phyloP scores from a whole-genome alignment of 2,888 invertebrate species.

The Andrena praecox region DNA sequence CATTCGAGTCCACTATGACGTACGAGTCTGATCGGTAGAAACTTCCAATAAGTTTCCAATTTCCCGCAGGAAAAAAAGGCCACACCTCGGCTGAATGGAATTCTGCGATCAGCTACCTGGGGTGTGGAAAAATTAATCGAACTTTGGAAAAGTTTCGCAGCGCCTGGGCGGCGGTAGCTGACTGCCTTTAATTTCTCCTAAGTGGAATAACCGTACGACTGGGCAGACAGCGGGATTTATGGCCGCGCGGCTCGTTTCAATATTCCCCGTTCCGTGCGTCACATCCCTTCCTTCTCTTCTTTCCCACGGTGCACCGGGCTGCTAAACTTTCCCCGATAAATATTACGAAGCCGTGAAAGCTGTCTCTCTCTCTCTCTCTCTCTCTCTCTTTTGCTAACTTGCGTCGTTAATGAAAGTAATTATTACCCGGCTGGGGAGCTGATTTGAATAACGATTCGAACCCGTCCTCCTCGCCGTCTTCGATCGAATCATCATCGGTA shows the following conservation, averaged over 20 bases:
- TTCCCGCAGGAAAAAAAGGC: not conserved
- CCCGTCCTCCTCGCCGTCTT: not conserved
- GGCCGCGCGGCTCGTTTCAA: conserved; percentile 61
- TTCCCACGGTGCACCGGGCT: not conserved
- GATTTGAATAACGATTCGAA: conserved; percentile 10
- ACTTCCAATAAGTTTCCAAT: not conserved
- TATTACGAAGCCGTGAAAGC: conserved; percentile 46
- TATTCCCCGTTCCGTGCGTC: conserved; percentile 40
- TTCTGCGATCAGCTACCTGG: not conserved
- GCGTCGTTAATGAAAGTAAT: conserved; percentile 63
- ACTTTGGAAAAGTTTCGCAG: conserved; percentile 19
- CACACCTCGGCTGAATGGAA: not conserved
- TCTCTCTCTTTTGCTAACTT: conserved; percentile 37
- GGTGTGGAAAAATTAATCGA: conserved; percentile 15
- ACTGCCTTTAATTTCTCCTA: conserved; percentile 57
- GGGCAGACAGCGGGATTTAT: conserved; percentile 58
- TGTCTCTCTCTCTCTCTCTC: conserved; percentile 10
- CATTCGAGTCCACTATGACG: not conserved
- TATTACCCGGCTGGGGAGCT: conserved; percentile 8
- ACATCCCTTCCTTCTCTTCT: conserved; percentile 19
- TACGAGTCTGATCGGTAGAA: not conserved
- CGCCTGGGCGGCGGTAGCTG: not conserved
- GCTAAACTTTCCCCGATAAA: conserved; percentile 65
- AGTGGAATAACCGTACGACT: conserved; percentile 44
- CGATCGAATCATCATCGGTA: too few species aligned